A percentile compares a stretch with the other conserved stretches of the same genome.
Conservation (phyloP, 2,888 invertebrate genomes). For the Lasioglossum morio region DNA sequence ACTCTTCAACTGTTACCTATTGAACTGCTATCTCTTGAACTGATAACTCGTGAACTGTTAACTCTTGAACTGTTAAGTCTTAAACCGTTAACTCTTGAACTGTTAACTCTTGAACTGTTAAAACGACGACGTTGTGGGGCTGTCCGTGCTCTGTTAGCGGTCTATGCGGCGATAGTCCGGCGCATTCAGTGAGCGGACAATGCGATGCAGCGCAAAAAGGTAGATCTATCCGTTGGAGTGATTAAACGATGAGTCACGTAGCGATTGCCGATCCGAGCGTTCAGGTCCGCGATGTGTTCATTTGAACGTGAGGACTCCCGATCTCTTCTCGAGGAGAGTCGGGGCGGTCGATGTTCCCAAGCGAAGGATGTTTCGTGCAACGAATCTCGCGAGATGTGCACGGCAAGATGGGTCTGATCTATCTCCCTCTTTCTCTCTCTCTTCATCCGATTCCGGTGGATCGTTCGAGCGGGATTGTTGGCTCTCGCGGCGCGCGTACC, state of each 20-base stretch:
- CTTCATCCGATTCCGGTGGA: constrained; percentile 56
- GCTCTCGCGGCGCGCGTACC: constrained; percentile 73
- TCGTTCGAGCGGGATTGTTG: constrained; percentile 62
- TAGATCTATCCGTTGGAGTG: background rate
- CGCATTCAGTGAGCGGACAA: background rate
- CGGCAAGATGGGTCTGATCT: background rate
- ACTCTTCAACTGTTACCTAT: too few species aligned
- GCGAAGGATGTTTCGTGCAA: constrained; percentile 13
- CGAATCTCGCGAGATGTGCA: constrained; percentile 25
- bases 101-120: too few species aligned
- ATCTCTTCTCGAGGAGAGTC: background rate
- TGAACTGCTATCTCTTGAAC: too few species aligned
- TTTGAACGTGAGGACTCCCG: background rate
- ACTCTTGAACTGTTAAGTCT: too few species aligned
- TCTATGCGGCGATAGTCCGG: background rate
- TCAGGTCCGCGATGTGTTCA: constrained; percentile 5
- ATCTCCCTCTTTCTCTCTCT: background rate
- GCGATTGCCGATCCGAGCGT: background rate
- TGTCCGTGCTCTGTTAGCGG: background rate
- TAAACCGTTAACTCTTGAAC: too few species aligned
- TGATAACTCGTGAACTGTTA: too few species aligned
- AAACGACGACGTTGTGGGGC: too few species aligned
- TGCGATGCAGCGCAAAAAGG: constrained; percentile 7
- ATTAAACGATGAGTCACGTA: constrained; percentile 17
- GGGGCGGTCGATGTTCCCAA: background rate